Base-by-base conservation (phyloP, 1,140 invertebrate genomes). In the Lethrus apterus region DNA sequence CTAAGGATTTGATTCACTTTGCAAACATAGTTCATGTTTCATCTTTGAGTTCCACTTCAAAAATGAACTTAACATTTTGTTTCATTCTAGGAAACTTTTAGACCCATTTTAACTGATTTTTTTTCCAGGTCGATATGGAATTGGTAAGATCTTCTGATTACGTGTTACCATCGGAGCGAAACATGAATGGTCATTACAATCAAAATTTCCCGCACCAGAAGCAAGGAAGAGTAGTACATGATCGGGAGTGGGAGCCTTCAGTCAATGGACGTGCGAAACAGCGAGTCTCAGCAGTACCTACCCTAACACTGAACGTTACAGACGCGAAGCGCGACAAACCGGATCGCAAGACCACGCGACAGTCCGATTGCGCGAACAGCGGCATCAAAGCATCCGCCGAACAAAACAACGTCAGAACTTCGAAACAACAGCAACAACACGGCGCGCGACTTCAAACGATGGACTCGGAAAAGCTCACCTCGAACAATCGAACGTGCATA, bases 221-320 rank as follows among this genome's bases (percentile, higher is more conserved):
- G 34, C 55, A 54, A 32, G 49, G 48, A 46, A 54, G 54, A 51
- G 55, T 56, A 52, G 14, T 45, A 18, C 49, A 54, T 43, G 55
- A 41, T 24, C 42, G 49, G 49, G 63, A 65, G 63, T 64, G 63
- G 63, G 63, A 64, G 61, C 52, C 43, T 43, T 32, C 59, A 46
- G 52, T 55, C 51, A 59, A 59, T 59, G 56, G 53, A 50, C 52
- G 54, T 46, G 50, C 52, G 34, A 57, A 57, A 52, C 46, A 45
- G 26, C 52, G 52, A 51, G 38, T 36, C 44, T 38, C 35, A 11
- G 48, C 60, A 61, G 56, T 61, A 56, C 56, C 60, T 57, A 51
- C 62, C 57, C 49, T 55, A 60, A 58, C 55, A 36, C 46, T 45
- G 40, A 23, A 49, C 36, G 50, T 47, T 29, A 31, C 47, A 48